Base-by-base conservation (phyloP, 2,797 vertebrate genomes). In the Tarsius wallacei region DNA sequence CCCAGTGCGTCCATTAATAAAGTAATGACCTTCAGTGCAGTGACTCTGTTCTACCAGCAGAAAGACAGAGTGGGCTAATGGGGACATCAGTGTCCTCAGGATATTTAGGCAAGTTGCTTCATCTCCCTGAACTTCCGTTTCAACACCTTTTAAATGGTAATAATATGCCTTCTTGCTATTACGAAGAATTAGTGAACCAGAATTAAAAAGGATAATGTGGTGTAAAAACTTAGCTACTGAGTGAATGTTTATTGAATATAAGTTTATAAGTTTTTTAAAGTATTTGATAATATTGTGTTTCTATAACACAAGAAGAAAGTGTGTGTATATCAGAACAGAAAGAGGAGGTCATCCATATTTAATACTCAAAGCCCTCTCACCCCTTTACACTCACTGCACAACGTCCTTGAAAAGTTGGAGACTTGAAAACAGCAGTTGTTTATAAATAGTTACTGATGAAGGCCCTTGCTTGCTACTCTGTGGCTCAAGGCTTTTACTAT, bases 401-500 rank as follows among this genome's bases (percentile, higher is more conserved):
- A 31, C 4, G 7, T 7, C 22, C 17, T 47, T 47, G 33, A 78
- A 70, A 55, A 82, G 1, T 76, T 5, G 17, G 74, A 63, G 33
- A 83, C 15, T 17, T 63, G 22, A 21, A 2, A 8, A 82, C 14
- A 31, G 5, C 17, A 5, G 14, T 71, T 70, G 70, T 42, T 91
- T 84, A 70, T 21, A 92, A 84, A 74, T 26, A 76, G 74, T 22
- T 42, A 36, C 73, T 84, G 16, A 53, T 63, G 53, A 94, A 59
- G 70, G 47, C 13, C 4, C 7, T 55, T 87, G 28, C 53, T 86
- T 68, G 33, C n/a, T 78, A 59, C 53, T 28, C 16, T 76, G 22
- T 81, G 31, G 24, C 78, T 71, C 28, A 87, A 93, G 49, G 22
- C 12, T 80, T 96, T 97, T 68, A 80, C 8, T 84, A 70, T 91